phyloP scores from a whole-genome alignment of 2,797 vertebrate genomes.

The Mastacembelus armatus region DNA sequence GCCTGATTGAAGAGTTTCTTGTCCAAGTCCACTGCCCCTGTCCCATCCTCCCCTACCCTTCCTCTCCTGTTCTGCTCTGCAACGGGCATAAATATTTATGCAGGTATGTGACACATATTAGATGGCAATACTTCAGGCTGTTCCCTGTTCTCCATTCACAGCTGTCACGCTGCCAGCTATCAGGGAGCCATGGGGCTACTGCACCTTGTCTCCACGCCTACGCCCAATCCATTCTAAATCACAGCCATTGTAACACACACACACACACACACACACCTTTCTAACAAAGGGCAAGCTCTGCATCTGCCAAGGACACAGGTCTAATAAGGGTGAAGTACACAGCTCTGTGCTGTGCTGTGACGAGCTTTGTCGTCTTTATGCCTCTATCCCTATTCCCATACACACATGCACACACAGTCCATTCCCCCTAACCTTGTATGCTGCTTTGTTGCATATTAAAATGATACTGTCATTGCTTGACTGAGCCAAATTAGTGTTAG shows the following conservation, averaged over 20 bases:
- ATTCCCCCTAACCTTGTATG: slow-evolving; percentile 50
- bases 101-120: slow-evolving; percentile 85
- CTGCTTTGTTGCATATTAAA: slow-evolving; percentile 81
- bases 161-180: slow-evolving; percentile 85
- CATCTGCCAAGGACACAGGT: slow-evolving; percentile 85
- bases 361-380: slow-evolving; percentile 66
- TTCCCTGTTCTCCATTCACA: slow-evolving; percentile 85
- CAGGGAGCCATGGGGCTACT: slow-evolving; percentile 81
- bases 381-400: slow-evolving; percentile 38
- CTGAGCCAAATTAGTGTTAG: slow-evolving; percentile 76
- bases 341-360: slow-evolving; percentile 68
- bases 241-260: slow-evolving; percentile 79
- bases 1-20: slow-evolving; percentile 76
- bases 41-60: slow-evolving; percentile 15
- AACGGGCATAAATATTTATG: slow-evolving; percentile 86
- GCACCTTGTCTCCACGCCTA: slow-evolving; percentile 85
- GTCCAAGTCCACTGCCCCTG: slow-evolving; percentile 65
- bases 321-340: slow-evolving; percentile 84
- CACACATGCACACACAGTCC: slow-evolving; percentile 34
- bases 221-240: slow-evolving; percentile 86
- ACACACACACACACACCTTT: slow-evolving; percentile 74
- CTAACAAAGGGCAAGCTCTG: slow-evolving; percentile 85
- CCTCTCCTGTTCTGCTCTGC: slow-evolving; percentile 64
- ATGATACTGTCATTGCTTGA: slow-evolving; percentile 77
- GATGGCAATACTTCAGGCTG: slow-evolving; percentile 85